Base-by-base conservation (phyloP, 1,140 invertebrate species). In the Dendroctonus ponderosae region DNA sequence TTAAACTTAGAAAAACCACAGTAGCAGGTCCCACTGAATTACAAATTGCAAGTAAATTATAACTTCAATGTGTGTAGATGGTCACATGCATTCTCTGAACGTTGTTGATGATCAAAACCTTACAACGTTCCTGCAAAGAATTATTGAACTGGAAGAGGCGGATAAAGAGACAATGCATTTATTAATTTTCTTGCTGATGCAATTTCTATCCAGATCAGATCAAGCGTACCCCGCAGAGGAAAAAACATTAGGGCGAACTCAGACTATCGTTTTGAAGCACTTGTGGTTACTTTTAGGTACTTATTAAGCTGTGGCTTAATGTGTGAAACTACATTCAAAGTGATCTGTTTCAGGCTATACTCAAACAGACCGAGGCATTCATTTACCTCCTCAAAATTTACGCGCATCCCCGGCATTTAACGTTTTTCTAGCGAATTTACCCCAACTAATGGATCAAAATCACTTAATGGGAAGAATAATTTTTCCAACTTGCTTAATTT, bases 101-200 rank as follows among this genome's bases (percentile, higher is more conserved):
- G 82, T 86, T 3, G 85, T 86, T 39, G 91, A 93, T 71, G 87
- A 91, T 66, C 82, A 82, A 3, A 85, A 88, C 62, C 70, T 90
- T 11, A 82, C 87, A 48, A 85, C 85, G 0, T 83, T 90, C 58
- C 82, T 91, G 11, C 87, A 89, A 46, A 85, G 89, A 78, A 90
- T 96, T 5, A 89, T 97, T 57, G 96, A 99, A 74, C 81, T 95
- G 59, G 95, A 98, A 78, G 96, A 98, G 77, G 86, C 92, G 14
- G 97, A 99, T 77, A 88, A 91, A 74, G 95, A 98, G 81, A 97
- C 97, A 0, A 93, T 96, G 67, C 96, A 98, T 80, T 82, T 98
- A 14, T 81, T 98, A n/a, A 89, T 98, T 3, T 95, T 97, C 75
- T 85, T 99, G 6, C 84, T 99, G 3, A 97, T 99, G 90, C 96